Base-by-base conservation (phyloP, 2,797 vertebrate genomes). In the Artibeus jamaicensis region DNA sequence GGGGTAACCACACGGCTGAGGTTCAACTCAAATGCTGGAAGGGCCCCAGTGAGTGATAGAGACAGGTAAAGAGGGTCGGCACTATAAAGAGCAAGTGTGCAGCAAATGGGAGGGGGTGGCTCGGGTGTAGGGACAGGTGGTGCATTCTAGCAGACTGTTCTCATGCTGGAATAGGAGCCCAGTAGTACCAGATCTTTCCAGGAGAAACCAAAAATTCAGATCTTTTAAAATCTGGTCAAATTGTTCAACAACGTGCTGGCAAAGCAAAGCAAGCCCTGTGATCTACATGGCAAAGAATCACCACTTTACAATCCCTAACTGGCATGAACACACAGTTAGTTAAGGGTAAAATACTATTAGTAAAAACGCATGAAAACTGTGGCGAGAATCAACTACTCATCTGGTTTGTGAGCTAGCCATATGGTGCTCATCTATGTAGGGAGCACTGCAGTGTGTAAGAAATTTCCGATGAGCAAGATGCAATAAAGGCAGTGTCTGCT, bases 61-160 rank as follows among this genome's bases (percentile, higher is more conserved):
- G 26, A 59, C 55, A 70, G 53, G 9, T 19, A 46, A 71, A 73
- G 76, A 79, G 74, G 53, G 5, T 1, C 32, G 32, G 8, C 24
- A 48, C 26, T 22, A 6, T 5, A 7, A 15, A 48, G 12, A 50
- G 32, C 42, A 34, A 4, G 3, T 10, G 9, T 22, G 24, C 18
- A 18, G 11, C 15, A 50, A 26, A 21, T 9, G 5, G 22, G 10
- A 32, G 22, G 68, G 0, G 24, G 21, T 4, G 11, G 26, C n/a
- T 37, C 22, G 10, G 42, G 3, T 16, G 16, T 48, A 2, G 3
- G 3, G 50, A 1, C 26, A 0, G 3, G 0, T n/a, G 21, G 9
- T 50, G 12, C 15, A 26, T 74, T 37, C 57, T 26, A 57, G 8
- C 7, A 50, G 21, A 15, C 21, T 32, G 7, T 32, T 82, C 22